Conservation (phyloP, 2,113 vertebrate genomes). For the Gracilinanus agilis region DNA sequence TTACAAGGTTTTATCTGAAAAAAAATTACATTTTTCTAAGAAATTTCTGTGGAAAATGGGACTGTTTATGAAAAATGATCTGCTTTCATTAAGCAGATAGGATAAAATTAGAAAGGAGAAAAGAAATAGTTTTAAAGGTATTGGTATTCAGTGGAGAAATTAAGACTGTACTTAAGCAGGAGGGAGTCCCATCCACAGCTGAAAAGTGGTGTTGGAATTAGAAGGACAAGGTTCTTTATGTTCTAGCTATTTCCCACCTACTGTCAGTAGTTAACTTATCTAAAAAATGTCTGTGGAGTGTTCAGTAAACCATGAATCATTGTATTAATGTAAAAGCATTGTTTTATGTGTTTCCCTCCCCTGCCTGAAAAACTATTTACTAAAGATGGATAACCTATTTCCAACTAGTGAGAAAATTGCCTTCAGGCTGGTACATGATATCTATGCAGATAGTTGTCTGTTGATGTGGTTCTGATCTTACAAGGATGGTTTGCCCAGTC, state of each 20-base stretch:
- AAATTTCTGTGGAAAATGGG: background rate
- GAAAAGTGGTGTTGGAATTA: background rate
- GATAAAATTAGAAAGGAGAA: background rate
- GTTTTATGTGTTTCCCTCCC: conserved; percentile 4
- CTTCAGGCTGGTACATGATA: conserved; percentile 1
- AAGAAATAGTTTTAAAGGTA: background rate
- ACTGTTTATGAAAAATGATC: background rate
- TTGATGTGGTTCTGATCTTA: background rate
- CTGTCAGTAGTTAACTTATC: background rate
- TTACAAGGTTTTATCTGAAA: background rate
- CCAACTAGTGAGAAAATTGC: background rate
- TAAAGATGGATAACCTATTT: background rate
- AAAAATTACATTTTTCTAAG: background rate
- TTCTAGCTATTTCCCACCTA: background rate
- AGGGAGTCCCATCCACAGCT: background rate
- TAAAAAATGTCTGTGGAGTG: background rate
- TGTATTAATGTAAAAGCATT: background rate
- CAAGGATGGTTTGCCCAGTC: background rate
- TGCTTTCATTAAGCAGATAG: background rate
- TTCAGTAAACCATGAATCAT: background rate
- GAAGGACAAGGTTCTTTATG: background rate
- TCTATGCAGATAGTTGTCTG: background rate
- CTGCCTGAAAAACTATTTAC: background rate
- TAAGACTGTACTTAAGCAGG: background rate
- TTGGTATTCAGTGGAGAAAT: background rate